These are phyloP conservation scores for Corythornis cristatus DNA, from an alignment of 2,113 vertebrate species.

Conservation along the genomic window DNA sequence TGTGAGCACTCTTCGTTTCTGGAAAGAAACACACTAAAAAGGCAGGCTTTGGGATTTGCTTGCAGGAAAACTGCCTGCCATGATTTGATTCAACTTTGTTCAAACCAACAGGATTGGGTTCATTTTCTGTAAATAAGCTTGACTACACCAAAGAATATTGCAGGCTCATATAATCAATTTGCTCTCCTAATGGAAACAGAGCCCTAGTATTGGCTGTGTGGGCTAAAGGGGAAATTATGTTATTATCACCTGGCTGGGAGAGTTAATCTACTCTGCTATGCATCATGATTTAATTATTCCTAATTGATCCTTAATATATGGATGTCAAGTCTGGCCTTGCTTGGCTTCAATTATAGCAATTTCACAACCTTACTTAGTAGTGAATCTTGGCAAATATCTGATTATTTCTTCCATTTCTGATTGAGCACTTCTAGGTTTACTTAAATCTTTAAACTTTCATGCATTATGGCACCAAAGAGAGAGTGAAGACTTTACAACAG, in stretches of 20 bases:
- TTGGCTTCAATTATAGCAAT: not conserved
- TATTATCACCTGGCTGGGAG: conserved; percentile 32
- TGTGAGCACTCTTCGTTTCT: not conserved
- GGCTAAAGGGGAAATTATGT: not conserved
- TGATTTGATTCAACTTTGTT: not conserved
- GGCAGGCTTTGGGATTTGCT: not conserved
- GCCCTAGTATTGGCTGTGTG: not conserved
- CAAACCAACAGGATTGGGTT: not conserved
- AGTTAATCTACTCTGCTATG: not conserved
- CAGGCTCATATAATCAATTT: not conserved
- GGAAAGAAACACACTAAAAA: not conserved
- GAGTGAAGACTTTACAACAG: not conserved
- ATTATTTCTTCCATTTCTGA: not conserved
- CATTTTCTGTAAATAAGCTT: not conserved
- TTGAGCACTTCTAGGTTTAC: not conserved
- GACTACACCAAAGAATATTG: not conserved
- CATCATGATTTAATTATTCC: conserved; percentile 41
- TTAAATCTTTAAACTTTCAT: not conserved
- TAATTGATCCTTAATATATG: conserved; percentile 45
- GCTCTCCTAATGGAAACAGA: not conserved
- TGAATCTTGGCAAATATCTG: not conserved
- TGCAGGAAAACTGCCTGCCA: not conserved
- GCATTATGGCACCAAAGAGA: not conserved
- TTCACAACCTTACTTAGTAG: not conserved
- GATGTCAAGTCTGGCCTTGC: conserved; percentile 12